Percentiles rank a stretch among this genome's conserved stretches.
Evolutionary conservation across 2,797 vertebrate genomes (phyloP).

Genomic region (Avahi laniger): DNA sequence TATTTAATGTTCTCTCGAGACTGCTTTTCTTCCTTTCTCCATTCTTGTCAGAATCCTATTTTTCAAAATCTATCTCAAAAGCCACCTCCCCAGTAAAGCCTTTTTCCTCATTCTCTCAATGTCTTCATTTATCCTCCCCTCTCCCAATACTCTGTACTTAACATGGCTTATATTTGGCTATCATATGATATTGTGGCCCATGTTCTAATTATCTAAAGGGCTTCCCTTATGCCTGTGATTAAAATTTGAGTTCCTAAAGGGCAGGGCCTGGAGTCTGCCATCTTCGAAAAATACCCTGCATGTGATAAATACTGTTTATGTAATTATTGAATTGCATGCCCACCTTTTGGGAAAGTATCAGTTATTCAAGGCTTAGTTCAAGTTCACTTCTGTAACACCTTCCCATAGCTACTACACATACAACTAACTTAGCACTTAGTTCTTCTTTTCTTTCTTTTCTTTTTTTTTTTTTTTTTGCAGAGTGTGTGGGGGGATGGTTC

Average conservation of each 20-base stretch:
- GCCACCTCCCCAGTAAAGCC: not conserved
- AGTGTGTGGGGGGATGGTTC: too few relatives aligned
- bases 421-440: not conserved
- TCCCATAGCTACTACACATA: not conserved
- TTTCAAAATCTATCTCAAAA: constrained; percentile 31
- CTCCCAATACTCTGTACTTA: not conserved
- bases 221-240: not conserved
- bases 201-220: not conserved
- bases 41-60: not conserved
- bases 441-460: not conserved
- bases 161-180: not conserved
- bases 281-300: not conserved
- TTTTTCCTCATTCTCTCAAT: not conserved
- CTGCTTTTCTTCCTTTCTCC: not conserved
- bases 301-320: not conserved
- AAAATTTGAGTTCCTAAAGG: constrained; percentile 26
- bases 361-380: constrained; percentile 1
- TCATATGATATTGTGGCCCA: not conserved
- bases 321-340: not conserved
- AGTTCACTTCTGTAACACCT: not conserved
- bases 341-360: not conserved
- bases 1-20: not conserved
- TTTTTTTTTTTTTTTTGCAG: not conserved
- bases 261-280: not conserved
- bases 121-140: not conserved